These are phyloP conservation scores for Apostichopus japonicus DNA, from an alignment of 35 echinoderm and acorn worm genomes.

Conservation along the genomic window DNA sequence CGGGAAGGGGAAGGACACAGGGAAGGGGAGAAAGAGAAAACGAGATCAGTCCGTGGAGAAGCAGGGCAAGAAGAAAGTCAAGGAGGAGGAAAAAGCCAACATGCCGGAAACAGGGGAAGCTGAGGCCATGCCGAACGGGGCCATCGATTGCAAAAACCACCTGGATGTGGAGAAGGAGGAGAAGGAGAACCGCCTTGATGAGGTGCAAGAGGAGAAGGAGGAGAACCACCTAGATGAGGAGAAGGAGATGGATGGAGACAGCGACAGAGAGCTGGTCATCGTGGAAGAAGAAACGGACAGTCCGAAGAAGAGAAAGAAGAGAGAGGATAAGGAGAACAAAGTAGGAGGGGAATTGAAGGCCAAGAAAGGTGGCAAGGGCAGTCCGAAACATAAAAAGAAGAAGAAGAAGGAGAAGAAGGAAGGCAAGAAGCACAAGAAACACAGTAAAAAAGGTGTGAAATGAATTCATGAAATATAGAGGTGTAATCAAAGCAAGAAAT, in stretches of 20 bases:
- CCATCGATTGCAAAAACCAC: neutral
- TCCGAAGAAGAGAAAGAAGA: neutral
- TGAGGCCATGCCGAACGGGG: neutral
- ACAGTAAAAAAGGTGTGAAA: neutral
- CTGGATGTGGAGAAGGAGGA: neutral
- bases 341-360: neutral
- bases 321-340: neutral
- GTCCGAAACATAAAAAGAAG: slow-evolving; percentile 55
- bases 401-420: slow-evolving; percentile 62
- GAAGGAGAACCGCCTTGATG: too few relatives aligned
- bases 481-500: too few relatives aligned
- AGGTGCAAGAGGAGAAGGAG: neutral
- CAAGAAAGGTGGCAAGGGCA: neutral
- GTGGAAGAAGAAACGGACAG: slow-evolving; percentile 24
- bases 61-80: neutral
- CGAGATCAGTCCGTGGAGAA: slow-evolving; percentile 1
- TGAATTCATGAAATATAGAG: neutral
- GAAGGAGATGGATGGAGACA: neutral
- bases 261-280: slow-evolving; percentile 53
- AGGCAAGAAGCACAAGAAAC: neutral
- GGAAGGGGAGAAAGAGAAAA: slow-evolving; percentile 31
- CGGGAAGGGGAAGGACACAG: neutral
- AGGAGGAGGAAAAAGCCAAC: neutral
- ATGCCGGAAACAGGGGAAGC: neutral
- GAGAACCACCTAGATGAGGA: slow-evolving; percentile 25